Percentiles rank a stretch among this genome's conserved stretches.
Conservation (phyloP, 1,140 invertebrate genomes). For the Trinorchestia longiramus region DNA sequence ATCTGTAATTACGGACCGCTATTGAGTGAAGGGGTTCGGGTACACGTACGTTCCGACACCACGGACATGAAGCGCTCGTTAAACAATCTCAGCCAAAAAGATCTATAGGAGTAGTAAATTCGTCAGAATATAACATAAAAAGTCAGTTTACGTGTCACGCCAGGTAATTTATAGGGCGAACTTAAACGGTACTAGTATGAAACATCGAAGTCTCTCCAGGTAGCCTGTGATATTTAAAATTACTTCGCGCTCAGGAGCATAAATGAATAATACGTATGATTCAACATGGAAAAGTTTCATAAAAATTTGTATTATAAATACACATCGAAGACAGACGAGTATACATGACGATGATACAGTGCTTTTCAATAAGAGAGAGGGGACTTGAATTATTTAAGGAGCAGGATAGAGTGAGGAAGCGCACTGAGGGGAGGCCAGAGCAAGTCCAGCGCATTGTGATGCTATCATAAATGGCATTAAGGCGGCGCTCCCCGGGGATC, state of each 20-base stretch:
- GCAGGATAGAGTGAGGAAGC: neutral
- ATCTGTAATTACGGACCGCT: conserved; percentile 47
- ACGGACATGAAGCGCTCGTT: neutral
- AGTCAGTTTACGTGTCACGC: neutral
- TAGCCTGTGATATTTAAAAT: neutral
- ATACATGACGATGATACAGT: neutral
- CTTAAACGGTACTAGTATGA: neutral
- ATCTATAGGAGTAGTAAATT: neutral
- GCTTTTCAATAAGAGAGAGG: neutral
- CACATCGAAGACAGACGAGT: neutral
- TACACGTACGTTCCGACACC: conserved; percentile 5
- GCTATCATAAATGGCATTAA: conserved; percentile 47
- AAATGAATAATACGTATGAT: neutral
- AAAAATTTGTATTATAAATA: neutral
- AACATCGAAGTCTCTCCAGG: neutral
- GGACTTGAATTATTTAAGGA: conserved; percentile 13
- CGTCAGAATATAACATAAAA: neutral
- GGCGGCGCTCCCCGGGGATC: neutral
- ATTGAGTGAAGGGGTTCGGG: conserved; percentile 45
- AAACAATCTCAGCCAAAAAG: conserved; percentile 12
- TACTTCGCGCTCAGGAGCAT: neutral
- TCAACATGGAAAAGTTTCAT: neutral
- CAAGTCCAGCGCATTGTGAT: conserved; percentile 41
- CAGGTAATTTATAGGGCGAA: neutral
- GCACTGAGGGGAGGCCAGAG: neutral